Evolutionary conservation across 1,140 invertebrate species (phyloP).

Genomic region (Neuroterus valhalla): DNA sequence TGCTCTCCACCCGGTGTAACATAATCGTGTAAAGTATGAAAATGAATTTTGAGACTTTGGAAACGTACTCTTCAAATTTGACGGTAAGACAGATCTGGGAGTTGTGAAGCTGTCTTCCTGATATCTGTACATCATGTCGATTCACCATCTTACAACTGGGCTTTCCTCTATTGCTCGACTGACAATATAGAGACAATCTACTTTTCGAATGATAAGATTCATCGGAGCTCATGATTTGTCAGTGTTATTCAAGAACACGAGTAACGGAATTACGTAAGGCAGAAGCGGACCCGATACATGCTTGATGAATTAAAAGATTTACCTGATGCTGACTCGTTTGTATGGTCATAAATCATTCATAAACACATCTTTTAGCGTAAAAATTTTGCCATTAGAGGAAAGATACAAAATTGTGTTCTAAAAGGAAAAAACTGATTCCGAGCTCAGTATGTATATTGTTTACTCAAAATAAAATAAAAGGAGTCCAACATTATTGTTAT

Average conservation of each 20-base stretch:
- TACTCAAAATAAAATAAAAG: neutral
- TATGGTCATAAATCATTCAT: neutral
- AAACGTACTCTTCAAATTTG: constrained; percentile 61
- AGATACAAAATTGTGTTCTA: no score
- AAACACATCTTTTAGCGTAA: neutral
- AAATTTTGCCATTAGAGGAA: neutral
- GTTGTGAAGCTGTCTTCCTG: constrained; percentile 39
- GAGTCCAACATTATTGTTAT: neutral
- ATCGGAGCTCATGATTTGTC: constrained; percentile 33
- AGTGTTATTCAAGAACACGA: constrained; percentile 29
- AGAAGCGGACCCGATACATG: neutral
- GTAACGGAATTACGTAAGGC: constrained; percentile 22
- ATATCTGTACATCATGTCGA: constrained; percentile 57
- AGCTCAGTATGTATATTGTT: no score
- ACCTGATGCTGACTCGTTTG: constrained; percentile 25
- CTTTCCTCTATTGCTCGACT: constrained; percentile 33
- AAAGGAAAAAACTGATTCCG: no score
- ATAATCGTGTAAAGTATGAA: neutral
- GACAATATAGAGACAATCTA: constrained; percentile 19
- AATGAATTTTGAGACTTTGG: neutral
- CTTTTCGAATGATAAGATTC: constrained; percentile 22
- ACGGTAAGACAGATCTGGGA: constrained; percentile 46
- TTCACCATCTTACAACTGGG: constrained; percentile 65
- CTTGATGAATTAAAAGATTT: constrained; percentile 28
- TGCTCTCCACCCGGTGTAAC: neutral